Evolutionary conservation across 2,888 invertebrate species (phyloP).

Genomic region (Cloeon dipterum): DNA sequence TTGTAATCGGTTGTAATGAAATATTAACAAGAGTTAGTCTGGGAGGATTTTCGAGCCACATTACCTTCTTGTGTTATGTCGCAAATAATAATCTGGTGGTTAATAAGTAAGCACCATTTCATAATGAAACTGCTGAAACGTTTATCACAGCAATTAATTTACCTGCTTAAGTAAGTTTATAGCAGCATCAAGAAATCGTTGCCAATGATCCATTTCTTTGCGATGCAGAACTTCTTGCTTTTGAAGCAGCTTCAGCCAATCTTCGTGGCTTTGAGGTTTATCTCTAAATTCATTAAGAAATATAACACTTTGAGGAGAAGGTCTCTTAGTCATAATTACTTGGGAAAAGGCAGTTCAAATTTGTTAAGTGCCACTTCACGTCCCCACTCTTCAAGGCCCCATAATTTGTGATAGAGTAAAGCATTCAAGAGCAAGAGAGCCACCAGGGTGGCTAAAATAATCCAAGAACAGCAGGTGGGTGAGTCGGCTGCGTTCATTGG

Average conservation of each 20-base stretch:
- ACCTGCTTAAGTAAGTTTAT: slow-evolving; percentile 52
- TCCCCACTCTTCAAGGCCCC: slow-evolving; percentile 36
- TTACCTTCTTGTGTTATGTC: no score
- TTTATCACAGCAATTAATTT: no score
- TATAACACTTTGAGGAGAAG: no score
- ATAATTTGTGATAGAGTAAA: slow-evolving; percentile 62
- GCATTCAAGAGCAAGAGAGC: slow-evolving; percentile 44
- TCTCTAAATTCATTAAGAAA: no score
- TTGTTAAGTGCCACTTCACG: slow-evolving; percentile 15
- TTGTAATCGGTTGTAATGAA: no score
- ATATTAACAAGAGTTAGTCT: no score
- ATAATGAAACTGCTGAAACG: no score
- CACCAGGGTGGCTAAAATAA: slow-evolving; percentile 37
- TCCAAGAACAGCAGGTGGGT: slow-evolving; percentile 11
- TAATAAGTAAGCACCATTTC: no score
- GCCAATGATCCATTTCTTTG: slow-evolving; percentile 63
- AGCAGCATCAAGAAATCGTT: slow-evolving; percentile 44
- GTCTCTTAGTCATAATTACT: no score
- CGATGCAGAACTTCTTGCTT: slow-evolving; percentile 62
- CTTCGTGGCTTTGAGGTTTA: slow-evolving; percentile 52
- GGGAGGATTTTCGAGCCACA: no score
- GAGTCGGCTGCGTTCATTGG: neutral
- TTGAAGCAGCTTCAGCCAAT: slow-evolving; percentile 58
- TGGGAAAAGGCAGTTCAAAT: slow-evolving; percentile 25
- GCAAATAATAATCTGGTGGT: no score